A percentile compares a stretch with the other conserved stretches of the same genome.
These are phyloP conservation scores for Agrochola lota DNA, from an alignment of 2,888 invertebrate genomes.

Conservation along the genomic window DNA sequence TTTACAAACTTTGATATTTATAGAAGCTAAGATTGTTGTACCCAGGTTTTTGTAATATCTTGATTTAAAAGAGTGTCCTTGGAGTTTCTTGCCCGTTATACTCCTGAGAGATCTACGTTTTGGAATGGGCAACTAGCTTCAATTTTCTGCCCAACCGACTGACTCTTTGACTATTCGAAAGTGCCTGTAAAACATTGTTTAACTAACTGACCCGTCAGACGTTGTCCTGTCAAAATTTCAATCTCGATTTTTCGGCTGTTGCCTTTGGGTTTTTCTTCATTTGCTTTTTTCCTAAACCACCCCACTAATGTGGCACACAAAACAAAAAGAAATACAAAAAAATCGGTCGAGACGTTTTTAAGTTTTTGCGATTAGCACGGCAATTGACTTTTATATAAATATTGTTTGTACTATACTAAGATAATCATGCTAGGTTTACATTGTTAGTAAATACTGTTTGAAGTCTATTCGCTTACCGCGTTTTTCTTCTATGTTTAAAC, in stretches of 20 bases:
- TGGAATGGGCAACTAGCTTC: not conserved
- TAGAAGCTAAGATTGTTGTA: no score
- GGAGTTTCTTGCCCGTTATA: not conserved
- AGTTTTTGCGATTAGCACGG: no score
- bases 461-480: constrained; percentile 10
- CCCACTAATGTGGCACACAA: no score
- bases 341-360: not conserved
- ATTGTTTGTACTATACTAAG: not conserved
- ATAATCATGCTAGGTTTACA: not conserved
- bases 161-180: not conserved
- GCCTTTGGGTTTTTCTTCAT: no score
- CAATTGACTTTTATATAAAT: no score
- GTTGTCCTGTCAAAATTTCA: no score
- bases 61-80: not conserved
- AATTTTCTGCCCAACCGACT: not conserved
- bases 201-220: no score
- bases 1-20: not conserved
- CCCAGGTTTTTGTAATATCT: no score
- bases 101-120: not conserved
- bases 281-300: no score
- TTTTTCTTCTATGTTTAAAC: constrained; percentile 9
- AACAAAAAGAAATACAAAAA: no score
- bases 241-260: no score
- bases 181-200: not conserved
- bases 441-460: constrained; percentile 31